Base-by-base conservation (phyloP, 2,113 vertebrate species). In the Ivindomyrus marchei region DNA sequence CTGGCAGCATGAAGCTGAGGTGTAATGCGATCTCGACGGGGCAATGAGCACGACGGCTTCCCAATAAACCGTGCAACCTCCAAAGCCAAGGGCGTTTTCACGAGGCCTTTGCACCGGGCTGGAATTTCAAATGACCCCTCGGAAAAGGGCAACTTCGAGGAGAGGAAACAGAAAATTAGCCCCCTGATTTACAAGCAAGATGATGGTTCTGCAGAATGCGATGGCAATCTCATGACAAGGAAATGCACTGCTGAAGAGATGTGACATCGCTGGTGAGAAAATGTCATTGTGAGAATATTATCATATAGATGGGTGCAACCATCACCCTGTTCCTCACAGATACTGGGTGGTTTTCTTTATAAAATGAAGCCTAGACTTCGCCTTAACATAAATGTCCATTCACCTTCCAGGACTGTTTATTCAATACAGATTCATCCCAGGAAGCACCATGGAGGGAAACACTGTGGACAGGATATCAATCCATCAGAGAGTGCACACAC, bases 81-180 rank as follows among this genome's bases (percentile, higher is more conserved):
- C 31, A 90, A 74, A 27, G 62, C 85, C 46, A 50, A 10, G 84
- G 89, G 56, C 27, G 15, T 42, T 50, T 66, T 74, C 70, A 27
- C 10, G 27, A 49, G 27, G 46, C 46, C 39, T 85, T 89, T 85
- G 80, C 47, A 85, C 89, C 31, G 77, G 3, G 80, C 52, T 49
- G 77, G 89, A 62, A 89, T 85, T 62, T 62, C 52, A 85, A 85
- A 87, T 74, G 46, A 85, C 83, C 83, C 45, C 85, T 11, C 24
- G 1, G 31, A 31, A 74, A 87, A 31, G 83, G 89, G 45, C n/a
- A 86, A 70, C 46, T 42, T 31, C 5, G 36, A 4, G 53, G 74
- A 89, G 58, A 86, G 86, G 84, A 84, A 91, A 83, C 74, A 19
- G 21, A 52, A 45, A 91, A 85, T 89, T 85, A 85, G 80, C 36